A percentile compares a stretch with the other conserved stretches of the same genome.
Evolutionary conservation across 2,113 vertebrate species (phyloP).

Genomic region (Agelaius tricolor): DNA sequence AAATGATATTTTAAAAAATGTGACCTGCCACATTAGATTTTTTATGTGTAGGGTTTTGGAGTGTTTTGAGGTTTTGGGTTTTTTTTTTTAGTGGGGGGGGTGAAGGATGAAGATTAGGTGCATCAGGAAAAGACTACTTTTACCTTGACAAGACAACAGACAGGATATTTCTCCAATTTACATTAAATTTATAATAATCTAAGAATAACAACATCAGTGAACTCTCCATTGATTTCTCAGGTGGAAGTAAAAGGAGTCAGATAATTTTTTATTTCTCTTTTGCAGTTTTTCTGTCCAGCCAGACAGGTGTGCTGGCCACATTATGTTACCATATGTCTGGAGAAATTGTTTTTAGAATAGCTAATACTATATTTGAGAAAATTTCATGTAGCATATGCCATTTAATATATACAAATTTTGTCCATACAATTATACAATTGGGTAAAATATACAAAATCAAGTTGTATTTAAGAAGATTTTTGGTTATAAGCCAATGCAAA

Average conservation of each 20-base stretch:
- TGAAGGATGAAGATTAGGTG: background rate
- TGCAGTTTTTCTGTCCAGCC: background rate
- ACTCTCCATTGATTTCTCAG: background rate
- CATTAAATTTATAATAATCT: accelerated
- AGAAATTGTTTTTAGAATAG: conserved; percentile 15
- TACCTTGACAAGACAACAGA: background rate
- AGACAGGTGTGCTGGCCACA: conserved; percentile 19
- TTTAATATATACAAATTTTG: conserved; percentile 18
- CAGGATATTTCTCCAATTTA: background rate
- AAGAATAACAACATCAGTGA: background rate
- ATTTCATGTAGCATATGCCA: background rate
- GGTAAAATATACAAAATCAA: conserved; percentile 53
- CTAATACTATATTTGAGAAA: conserved; percentile 25
- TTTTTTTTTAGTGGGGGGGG: too few relatives aligned
- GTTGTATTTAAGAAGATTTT: conserved; percentile 35
- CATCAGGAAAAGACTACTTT: background rate
- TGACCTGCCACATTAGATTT: background rate
- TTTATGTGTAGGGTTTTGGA: background rate
- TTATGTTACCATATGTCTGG: conserved; percentile 1
- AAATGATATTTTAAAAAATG: background rate
- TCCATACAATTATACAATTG: conserved; percentile 43
- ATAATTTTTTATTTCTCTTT: background rate
- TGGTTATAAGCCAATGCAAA: conserved; percentile 58
- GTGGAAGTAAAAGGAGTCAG: background rate
- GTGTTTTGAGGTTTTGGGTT: background rate